A percentile compares a stretch with the other conserved stretches of the same genome.
Conservation (phyloP, 2,888 invertebrate genomes). For the Hemaris fuciformis region DNA sequence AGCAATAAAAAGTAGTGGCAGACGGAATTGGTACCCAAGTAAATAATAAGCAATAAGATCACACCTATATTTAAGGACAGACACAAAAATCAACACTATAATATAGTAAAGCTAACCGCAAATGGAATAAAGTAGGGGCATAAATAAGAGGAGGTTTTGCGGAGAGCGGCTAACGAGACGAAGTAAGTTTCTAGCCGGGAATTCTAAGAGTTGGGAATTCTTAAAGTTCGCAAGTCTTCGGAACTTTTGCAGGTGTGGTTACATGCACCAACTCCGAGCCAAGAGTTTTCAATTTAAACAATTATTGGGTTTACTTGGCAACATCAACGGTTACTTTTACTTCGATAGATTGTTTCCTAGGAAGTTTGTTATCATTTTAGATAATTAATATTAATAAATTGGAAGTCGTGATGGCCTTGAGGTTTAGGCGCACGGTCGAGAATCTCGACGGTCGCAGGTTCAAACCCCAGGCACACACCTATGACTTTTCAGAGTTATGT, state of each 20-base stretch:
- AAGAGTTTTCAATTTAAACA: slow-evolving; percentile 55
- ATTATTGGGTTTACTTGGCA: slow-evolving; percentile 38
- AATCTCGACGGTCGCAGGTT: no score
- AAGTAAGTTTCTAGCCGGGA: slow-evolving; percentile 57
- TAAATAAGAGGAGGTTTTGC: slow-evolving; percentile 76
- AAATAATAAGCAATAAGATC: background rate
- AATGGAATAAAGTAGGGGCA: slow-evolving; percentile 72
- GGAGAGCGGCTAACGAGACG: slow-evolving; percentile 71
- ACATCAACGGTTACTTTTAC: slow-evolving; percentile 9
- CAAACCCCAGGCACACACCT: no score
- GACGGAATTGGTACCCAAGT: no score
- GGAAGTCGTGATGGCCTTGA: no score
- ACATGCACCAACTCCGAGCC: slow-evolving; percentile 22
- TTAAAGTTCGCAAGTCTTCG: slow-evolving; percentile 38
- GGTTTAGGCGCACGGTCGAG: no score
- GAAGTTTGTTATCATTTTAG: background rate
- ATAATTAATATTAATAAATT: no score
- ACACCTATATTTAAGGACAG: background rate
- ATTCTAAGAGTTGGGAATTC: slow-evolving; percentile 64
- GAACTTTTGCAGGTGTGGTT: slow-evolving; percentile 61
- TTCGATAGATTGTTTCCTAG: background rate
- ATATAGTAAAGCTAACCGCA: slow-evolving; percentile 36
- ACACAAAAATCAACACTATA: slow-evolving; percentile 14
- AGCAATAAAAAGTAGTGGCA: no score
- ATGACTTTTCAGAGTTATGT: no score